These are phyloP conservation scores for Cariama cristata DNA, from an alignment of 2,113 vertebrate species.

Conservation along the genomic window DNA sequence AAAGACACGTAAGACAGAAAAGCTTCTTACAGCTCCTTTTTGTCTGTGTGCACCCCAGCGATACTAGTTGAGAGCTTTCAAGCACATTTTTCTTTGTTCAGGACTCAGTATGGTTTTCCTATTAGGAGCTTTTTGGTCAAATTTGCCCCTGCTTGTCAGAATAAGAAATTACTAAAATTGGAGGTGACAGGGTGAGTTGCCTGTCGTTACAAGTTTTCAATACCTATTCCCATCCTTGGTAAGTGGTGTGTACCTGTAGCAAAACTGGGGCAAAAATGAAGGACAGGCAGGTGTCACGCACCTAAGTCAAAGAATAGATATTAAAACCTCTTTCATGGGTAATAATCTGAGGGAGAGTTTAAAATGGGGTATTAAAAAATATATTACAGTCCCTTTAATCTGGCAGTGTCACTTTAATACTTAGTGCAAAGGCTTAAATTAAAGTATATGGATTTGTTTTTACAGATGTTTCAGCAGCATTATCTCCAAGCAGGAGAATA, in stretches of 20 bases:
- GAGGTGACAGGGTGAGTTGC: background rate
- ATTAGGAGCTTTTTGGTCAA: background rate
- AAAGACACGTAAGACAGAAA: background rate
- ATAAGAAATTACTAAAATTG: background rate
- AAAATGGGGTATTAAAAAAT: background rate
- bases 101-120: background rate
- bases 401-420: background rate
- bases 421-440: background rate
- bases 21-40: background rate
- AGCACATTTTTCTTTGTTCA: background rate
- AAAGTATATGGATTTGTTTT: background rate
- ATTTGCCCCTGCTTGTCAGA: background rate
- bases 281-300: background rate
- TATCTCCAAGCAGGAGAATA: background rate
- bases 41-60: background rate
- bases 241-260: background rate
- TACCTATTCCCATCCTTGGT: background rate
- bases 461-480: background rate
- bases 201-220: background rate
- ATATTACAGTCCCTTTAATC: background rate
- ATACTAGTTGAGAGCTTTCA: background rate
- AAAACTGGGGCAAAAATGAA: background rate
- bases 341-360: background rate
- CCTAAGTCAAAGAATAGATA: background rate
- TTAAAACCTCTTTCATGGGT: background rate